Evolutionary conservation across 2,113 vertebrate species (phyloP).

Genomic region (Scomber colias): DNA sequence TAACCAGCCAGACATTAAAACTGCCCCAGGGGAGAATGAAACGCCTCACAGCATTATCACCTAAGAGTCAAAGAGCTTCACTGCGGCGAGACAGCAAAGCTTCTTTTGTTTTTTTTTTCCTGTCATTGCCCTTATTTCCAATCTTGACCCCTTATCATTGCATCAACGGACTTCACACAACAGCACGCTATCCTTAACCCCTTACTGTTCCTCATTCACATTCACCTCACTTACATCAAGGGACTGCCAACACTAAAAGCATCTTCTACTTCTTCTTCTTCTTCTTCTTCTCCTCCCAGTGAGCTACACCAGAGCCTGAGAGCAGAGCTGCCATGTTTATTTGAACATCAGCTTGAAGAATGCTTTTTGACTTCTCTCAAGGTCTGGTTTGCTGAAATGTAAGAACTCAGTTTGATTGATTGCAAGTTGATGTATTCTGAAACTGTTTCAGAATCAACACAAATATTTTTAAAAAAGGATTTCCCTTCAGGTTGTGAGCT

Average conservation of each 20-base stretch:
- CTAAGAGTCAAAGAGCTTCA: constrained; percentile 32
- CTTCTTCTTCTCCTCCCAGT: not conserved
- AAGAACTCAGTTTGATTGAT: no score
- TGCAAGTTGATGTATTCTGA: no score
- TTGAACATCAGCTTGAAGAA: no score
- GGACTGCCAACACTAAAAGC: not conserved
- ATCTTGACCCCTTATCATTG: not conserved
- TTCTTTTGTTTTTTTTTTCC: constrained; percentile 20
- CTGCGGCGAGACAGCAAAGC: not conserved
- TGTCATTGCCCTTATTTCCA: constrained; percentile 15
- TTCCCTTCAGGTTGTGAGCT: no score
- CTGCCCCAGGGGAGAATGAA: constrained; percentile 32
- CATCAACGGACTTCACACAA: constrained; percentile 14
- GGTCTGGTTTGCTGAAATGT: no score
- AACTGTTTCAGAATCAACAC: no score
- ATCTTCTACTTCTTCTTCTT: not conserved
- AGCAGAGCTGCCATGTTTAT: not conserved
- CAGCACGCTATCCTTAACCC: not conserved
- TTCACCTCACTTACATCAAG: not conserved
- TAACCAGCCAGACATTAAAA: constrained; percentile 29
- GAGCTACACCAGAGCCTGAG: constrained; percentile 1
- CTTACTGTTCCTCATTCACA: not conserved
- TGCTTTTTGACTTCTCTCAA: no score
- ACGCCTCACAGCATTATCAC: constrained; percentile 28
- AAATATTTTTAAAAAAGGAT: no score